Evolutionary conservation across 2,888 invertebrate species (phyloP).

Genomic region (Amaurobius ferox): DNA sequence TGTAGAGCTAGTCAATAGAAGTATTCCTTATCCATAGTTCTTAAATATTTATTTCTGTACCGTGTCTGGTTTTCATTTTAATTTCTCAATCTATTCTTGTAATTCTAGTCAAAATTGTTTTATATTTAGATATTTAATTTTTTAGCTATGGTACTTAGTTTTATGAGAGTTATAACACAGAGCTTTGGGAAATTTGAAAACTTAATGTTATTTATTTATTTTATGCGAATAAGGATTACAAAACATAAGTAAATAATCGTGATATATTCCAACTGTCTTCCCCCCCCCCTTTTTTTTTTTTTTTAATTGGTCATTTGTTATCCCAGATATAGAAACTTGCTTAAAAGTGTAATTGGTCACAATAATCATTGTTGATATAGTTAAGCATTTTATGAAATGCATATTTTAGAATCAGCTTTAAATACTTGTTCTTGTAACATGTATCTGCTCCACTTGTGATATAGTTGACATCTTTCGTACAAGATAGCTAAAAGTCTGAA

Average conservation of each 20-base stretch:
- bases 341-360: too few species aligned
- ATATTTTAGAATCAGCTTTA: too few species aligned
- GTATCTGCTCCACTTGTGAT: too few species aligned
- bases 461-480: too few species aligned
- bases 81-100: background rate
- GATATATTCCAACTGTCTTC: background rate
- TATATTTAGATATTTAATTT: background rate
- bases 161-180: background rate
- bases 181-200: background rate
- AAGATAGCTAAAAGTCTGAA: too few species aligned
- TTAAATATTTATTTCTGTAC: background rate
- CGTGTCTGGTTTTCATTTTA: background rate
- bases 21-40: background rate
- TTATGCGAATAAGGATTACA: background rate
- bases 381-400: too few species aligned
- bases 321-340: too few species aligned
- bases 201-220: background rate
- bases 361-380: too few species aligned
- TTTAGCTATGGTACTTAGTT: background rate
- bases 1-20: slow-evolving; percentile 1
- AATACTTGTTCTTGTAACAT: too few species aligned
- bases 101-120: background rate
- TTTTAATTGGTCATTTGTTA: too few species aligned
- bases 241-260: slow-evolving; percentile 7
- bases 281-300: background rate